These are phyloP conservation scores for Iphiclides podalirius DNA, from an alignment of 2,888 invertebrate species.

Conservation along the genomic window DNA sequence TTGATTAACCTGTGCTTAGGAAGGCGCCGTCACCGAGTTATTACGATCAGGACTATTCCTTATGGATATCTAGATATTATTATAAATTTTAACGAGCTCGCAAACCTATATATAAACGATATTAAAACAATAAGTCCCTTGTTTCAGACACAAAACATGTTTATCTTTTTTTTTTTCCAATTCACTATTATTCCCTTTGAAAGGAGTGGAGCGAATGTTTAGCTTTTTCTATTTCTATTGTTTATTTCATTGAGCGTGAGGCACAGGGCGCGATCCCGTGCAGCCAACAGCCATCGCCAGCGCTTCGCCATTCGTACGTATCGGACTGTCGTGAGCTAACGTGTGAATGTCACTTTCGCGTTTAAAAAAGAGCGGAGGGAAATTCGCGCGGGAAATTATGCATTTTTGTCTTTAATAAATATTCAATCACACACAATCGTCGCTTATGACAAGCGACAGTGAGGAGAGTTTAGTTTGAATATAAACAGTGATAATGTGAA, in stretches of 20 bases:
- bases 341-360: conserved; percentile 66
- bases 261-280: conserved; percentile 12
- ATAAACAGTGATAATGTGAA: conserved; percentile 53
- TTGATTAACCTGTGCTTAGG: too few species aligned
- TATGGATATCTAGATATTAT: too few species aligned
- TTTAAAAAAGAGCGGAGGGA: conserved; percentile 54
- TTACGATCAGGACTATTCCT: too few species aligned
- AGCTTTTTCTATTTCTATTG: conserved; percentile 1
- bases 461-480: conserved; percentile 46
- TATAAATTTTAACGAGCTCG: too few species aligned
- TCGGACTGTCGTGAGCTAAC: conserved; percentile 56
- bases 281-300: conserved; percentile 5
- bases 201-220: conserved; percentile 8
- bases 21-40: too few species aligned
- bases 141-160: background rate
- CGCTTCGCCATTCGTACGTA: conserved; percentile 50
- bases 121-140: conserved; percentile 1
- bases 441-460: conserved; percentile 39
- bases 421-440: conserved; percentile 40
- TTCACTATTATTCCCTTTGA: background rate
- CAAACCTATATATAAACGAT: too few species aligned
- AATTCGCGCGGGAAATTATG: conserved; percentile 47
- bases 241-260: conserved; percentile 6
- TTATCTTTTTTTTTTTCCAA: too few species aligned
- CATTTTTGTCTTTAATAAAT: conserved; percentile 43